A percentile compares a stretch with the other conserved stretches of the same genome.
Evolutionary conservation across 2,797 vertebrate genomes (phyloP).

Genomic region (Sphenopsis melanotis): DNA sequence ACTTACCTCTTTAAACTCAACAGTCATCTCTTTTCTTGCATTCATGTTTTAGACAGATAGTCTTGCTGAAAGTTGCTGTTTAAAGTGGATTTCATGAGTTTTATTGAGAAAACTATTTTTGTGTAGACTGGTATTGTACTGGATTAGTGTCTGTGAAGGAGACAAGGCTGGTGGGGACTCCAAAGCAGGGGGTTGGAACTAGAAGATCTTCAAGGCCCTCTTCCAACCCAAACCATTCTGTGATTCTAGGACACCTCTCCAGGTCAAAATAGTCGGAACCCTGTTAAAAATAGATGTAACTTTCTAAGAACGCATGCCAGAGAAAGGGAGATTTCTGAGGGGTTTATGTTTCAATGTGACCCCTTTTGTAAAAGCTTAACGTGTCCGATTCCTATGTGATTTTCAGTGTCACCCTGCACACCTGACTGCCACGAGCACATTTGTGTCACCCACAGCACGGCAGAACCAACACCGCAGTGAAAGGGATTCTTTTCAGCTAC

Average conservation of each 20-base stretch:
- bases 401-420: not conserved
- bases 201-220: not conserved
- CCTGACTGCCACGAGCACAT: not conserved
- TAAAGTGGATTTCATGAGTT: not conserved
- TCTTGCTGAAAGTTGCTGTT: not conserved
- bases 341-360: not conserved
- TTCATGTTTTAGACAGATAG: not conserved
- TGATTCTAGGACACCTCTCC: not conserved
- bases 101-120: not conserved
- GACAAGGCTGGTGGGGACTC: not conserved
- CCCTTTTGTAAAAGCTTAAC: not conserved
- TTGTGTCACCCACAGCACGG: not conserved
- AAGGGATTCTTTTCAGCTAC: conserved; percentile 66
- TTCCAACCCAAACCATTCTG: not conserved
- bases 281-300: not conserved
- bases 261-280: not conserved
- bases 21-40: not conserved
- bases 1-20: not conserved
- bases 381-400: not conserved
- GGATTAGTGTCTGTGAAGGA: not conserved
- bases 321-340: not conserved
- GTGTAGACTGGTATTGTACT: not conserved
- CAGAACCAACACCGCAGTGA: not conserved
- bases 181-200: not conserved
- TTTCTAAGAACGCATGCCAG: not conserved